A percentile compares a stretch with the other conserved stretches of the same genome.
Evolutionary conservation across 2,797 vertebrate genomes (phyloP).

Genomic region (Acipenser transmontanus): DNA sequence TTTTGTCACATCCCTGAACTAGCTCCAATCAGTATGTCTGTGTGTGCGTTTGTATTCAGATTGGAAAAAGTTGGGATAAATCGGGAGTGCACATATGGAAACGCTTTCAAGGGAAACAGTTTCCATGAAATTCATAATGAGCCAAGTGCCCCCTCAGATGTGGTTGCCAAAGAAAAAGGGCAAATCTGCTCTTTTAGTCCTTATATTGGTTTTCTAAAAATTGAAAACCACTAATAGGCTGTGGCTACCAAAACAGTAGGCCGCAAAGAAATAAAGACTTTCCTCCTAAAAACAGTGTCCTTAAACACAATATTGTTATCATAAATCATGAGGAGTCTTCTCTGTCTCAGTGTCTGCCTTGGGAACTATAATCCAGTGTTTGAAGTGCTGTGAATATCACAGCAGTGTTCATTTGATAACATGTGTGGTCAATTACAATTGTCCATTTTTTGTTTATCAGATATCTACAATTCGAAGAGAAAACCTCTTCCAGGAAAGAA

Average conservation of each 20-base stretch:
- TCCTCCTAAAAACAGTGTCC: conserved; percentile 53
- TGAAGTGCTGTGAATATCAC: conserved; percentile 13
- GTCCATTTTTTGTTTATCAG: conserved; percentile 26
- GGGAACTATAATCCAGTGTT: conserved; percentile 42
- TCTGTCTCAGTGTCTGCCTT: conserved; percentile 64
- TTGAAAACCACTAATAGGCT: conserved; percentile 69
- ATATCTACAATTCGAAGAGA: conserved; percentile 24
- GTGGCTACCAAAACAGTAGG: conserved; percentile 60
- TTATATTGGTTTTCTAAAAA: conserved; percentile 63
- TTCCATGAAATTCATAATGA: conserved; percentile 97
- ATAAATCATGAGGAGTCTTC: conserved; percentile 71
- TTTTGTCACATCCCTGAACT: conserved; percentile 77
- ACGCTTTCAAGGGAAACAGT: conserved; percentile 93
- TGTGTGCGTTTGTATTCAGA: conserved; percentile 65
- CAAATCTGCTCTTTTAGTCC: conserved; percentile 56
- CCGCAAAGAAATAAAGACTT: conserved; percentile 29
- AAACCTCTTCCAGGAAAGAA: conserved; percentile 29
- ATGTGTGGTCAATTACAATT: conserved; percentile 56
- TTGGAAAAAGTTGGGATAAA: conserved; percentile 79
- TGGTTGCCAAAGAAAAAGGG: conserved; percentile 61
- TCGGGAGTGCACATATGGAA: conserved; percentile 98
- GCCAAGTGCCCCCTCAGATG: conserved; percentile 91
- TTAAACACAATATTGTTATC: conserved; percentile 61
- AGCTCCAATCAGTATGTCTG: conserved; percentile 66
- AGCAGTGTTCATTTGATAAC: conserved; percentile 51